These are phyloP conservation scores for Micronycteris hirsuta DNA, from an alignment of 2,113 vertebrate genomes.

Conservation along the genomic window DNA sequence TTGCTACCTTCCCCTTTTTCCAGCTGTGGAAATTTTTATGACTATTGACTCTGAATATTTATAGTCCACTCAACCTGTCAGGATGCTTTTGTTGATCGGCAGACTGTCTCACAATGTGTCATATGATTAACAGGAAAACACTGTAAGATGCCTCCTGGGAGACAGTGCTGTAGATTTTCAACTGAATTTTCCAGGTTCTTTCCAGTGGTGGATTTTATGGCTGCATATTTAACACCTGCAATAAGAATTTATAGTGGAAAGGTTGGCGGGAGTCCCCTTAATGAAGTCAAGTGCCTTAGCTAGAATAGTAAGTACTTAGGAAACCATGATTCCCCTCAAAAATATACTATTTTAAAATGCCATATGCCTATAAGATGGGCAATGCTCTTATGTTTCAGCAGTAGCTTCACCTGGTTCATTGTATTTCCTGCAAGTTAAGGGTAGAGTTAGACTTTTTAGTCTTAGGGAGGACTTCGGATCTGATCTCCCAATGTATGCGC, in stretches of 20 bases:
- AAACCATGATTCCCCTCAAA: slow-evolving; percentile 56
- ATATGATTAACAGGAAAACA: slow-evolving; percentile 41
- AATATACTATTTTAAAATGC: not conserved
- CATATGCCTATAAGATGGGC: not conserved
- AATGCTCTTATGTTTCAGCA: not conserved
- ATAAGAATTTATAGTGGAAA: slow-evolving; percentile 73
- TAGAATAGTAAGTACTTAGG: slow-evolving; percentile 43
- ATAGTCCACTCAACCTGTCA: not conserved
- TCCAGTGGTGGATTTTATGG: slow-evolving; percentile 57
- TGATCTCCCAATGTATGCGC: not conserved
- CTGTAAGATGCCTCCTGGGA: not conserved
- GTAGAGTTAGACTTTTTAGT: not conserved
- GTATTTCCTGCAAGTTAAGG: not conserved
- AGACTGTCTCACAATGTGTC: not conserved
- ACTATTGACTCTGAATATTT: slow-evolving; percentile 33
- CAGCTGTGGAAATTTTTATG: not conserved
- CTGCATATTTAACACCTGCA: slow-evolving; percentile 62
- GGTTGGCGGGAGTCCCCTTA: slow-evolving; percentile 63
- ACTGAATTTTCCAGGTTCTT: slow-evolving; percentile 37
- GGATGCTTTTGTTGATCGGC: slow-evolving; percentile 18
- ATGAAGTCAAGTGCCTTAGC: slow-evolving; percentile 8
- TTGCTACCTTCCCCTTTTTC: not conserved
- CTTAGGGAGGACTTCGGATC: not conserved
- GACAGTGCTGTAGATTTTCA: not conserved
- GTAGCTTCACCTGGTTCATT: not conserved